Evolutionary conservation across 2,113 vertebrate genomes (phyloP).

Genomic region (Nycticebus coucang): DNA sequence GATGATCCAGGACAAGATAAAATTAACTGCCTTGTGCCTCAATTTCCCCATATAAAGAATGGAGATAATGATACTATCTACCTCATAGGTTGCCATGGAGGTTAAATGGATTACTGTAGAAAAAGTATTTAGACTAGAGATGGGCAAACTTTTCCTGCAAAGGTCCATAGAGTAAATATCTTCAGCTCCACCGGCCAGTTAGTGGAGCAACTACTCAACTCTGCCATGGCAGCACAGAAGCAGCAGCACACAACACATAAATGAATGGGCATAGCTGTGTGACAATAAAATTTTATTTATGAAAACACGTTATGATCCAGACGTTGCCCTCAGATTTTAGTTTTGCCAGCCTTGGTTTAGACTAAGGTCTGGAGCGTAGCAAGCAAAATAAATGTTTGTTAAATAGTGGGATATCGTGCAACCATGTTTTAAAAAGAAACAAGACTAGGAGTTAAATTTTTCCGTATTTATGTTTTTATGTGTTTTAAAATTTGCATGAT

Average conservation of each 20-base stretch:
- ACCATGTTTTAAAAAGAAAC: background rate
- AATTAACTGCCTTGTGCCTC: background rate
- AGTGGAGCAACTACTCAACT: background rate
- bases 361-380: too few relatives aligned
- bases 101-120: background rate
- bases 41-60: background rate
- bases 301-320: background rate
- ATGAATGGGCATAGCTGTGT: background rate
- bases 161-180: background rate
- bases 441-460: background rate
- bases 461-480: background rate
- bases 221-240: background rate
- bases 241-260: background rate
- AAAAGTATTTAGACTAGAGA: background rate
- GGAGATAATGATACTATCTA: background rate
- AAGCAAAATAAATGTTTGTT: background rate
- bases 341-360: background rate
- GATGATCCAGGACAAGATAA: background rate
- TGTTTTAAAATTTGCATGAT: background rate
- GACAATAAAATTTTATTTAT: constrained; percentile 41
- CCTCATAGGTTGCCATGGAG: background rate
- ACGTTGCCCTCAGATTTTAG: background rate
- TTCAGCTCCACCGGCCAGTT: background rate
- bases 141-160: background rate
- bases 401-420: background rate